Evolutionary conservation across 2,113 vertebrate species (phyloP), one percentile per base, ranked within the genome.

Genomic region (Halichoerus grypus): DNA sequence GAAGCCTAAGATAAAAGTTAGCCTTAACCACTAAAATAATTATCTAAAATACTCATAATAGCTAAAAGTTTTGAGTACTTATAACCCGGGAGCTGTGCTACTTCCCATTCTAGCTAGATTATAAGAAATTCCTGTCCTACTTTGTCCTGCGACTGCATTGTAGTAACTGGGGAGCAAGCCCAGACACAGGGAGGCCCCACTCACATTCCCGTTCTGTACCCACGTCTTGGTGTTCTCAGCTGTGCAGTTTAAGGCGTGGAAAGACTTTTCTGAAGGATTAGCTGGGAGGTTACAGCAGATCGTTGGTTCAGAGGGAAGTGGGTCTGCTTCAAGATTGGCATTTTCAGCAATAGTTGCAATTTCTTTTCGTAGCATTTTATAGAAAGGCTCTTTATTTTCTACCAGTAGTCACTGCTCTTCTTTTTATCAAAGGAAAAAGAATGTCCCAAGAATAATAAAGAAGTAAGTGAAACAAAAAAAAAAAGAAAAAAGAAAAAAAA

Each of bases 351-450:
- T 93, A 91, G 85, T 63, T 86, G 14, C 71, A 79, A 77, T 95
- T 67, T 28, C 59, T 67, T 92, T 85, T 85, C 22, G 59, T 81
- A 83, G 18, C 21, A 91, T 96, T 96, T 91, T 85, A 83, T 92
- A 87, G 39, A 84, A 79, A 59, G 67, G 67, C 83, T 97, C 7
- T 33, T 96, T 72, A 51, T 95, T 63, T 97, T 97, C 88, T 97
- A 85, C 51, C 16, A 36, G 1, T 86, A 69, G 12, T 93, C 16
- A 91, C 3, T 94, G 22, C 26, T 84, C 1, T 88, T 95, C 63
- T 77, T 33, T 94, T 94, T 79, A 77, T 87, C 94, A 77, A 96
- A 95, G 42, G 69, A 81, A 91, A 79, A 59, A 42, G 36, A 94
- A 55, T 96, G 49, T 85, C 49, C 24, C 28, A 14, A 77, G 88